Percentiles rank a stretch among this genome's conserved stretches.
Evolutionary conservation across 2,888 invertebrate species (phyloP).

Genomic region (Rhopalosiphum nymphaeae): DNA sequence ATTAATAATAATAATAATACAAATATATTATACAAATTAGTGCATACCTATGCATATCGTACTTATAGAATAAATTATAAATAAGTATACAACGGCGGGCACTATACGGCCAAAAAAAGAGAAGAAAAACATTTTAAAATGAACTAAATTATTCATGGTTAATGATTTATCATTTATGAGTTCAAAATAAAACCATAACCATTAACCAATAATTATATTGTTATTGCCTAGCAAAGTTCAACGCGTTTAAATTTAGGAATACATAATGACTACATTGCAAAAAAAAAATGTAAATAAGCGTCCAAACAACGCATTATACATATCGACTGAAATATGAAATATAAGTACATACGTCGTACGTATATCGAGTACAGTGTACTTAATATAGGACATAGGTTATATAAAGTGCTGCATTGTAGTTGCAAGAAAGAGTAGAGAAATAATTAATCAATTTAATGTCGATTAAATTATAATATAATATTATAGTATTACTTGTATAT

Average conservation of each 20-base stretch:
- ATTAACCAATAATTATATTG: background rate
- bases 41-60: background rate
- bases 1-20: background rate
- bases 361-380: background rate
- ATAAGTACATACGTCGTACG: background rate
- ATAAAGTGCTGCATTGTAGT: background rate
- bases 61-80: background rate
- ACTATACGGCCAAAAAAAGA: background rate
- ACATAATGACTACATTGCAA: background rate
- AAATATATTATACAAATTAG: background rate
- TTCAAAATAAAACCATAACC: background rate
- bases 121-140: background rate
- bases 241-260: background rate
- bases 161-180: background rate
- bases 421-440: background rate
- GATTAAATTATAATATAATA: background rate
- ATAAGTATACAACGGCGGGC: background rate
- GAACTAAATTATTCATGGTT: background rate
- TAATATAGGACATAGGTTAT: background rate
- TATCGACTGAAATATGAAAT: background rate
- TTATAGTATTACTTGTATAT: background rate
- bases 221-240: background rate
- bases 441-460: background rate
- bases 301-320: background rate
- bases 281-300: background rate